Base-by-base conservation (phyloP, 2,797 vertebrate species). In the Arrhamphus sclerolepis region DNA sequence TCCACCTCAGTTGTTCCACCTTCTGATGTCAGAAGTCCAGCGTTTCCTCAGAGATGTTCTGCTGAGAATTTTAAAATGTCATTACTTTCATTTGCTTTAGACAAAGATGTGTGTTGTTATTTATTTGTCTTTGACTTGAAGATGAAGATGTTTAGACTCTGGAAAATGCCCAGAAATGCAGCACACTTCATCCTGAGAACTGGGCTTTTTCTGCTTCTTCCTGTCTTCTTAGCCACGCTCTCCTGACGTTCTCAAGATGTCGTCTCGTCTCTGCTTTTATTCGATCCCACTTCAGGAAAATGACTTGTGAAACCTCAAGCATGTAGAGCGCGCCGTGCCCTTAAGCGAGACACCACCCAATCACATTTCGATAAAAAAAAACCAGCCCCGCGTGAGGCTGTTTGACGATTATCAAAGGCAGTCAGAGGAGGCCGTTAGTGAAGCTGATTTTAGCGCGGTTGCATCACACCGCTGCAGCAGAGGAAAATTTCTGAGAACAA, bases 261-360 rank as follows among this genome's bases (percentile, higher is more conserved):
- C 21, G 34, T 73, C 49, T 63, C 55, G 31, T 41, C 52, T 67
- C 64, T 2, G 7, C 31, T 29, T 17, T 70, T 72, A 81, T 77
- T 76, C 67, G 77, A 78, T 89, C 85, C 73, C 81, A 78, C 74
- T 86, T 70, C 62, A 82, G 82, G 81, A 82, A 83, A 83, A 77
- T 78, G 78, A 77, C 73, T 81, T 3, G 66, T 68, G 78, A 79
- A 77, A 81, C 77, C 63, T 80, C 31, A 56, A 0, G 55, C 73
- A 62, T 72, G 72, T 72, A 5, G n/a, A n/a, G 68, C 1, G 71
- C 31, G 72, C 72, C 49, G 55, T 17, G 65, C 47, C 78, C 78
- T 66, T 52, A 67, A 81, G 82, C 68, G 52, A 78, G 69, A 77
- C 66, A 3, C 53, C 71, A 53, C 40, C 83, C 80, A 82, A 81